Percentiles rank a stretch among this genome's conserved stretches.
These are phyloP conservation scores for Chaetodon trifasciatus DNA, from an alignment of 2,797 vertebrate species.

Conservation along the genomic window DNA sequence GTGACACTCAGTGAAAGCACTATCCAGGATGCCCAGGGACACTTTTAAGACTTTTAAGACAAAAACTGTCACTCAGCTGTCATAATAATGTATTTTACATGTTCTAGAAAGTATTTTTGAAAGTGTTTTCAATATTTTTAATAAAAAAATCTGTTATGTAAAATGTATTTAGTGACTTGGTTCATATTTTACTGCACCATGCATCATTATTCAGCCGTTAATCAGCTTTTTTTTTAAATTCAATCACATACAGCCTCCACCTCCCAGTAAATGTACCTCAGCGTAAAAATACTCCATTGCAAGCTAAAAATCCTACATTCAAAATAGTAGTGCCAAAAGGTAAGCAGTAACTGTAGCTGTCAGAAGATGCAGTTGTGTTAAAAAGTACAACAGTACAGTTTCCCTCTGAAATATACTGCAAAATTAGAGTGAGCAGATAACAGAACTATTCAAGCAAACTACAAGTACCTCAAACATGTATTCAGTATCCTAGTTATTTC, in stretches of 20 bases:
- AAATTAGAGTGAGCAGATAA: too few relatives aligned
- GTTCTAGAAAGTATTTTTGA: conserved; percentile 70
- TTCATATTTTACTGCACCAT: conserved; percentile 14
- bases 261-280: not conserved
- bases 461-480: not conserved
- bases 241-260: not conserved
- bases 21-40: conserved; percentile 31
- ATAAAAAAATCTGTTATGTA: conserved; percentile 65
- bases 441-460: not conserved
- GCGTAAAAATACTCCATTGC: not conserved
- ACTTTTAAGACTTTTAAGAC: conserved; percentile 32
- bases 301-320: not conserved
- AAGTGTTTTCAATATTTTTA: conserved; percentile 70
- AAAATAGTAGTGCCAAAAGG: not conserved
- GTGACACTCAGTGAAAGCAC: conserved; percentile 42
- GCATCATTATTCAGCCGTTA: not conserved
- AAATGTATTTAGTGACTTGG: conserved; percentile 2
- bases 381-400: too few relatives aligned
- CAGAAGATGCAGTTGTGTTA: too few relatives aligned
- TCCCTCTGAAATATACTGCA: too few relatives aligned
- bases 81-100: conserved; percentile 66
- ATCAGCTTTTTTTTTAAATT: not conserved
- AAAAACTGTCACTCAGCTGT: conserved; percentile 18
- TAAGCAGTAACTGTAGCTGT: too few relatives aligned
- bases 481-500: not conserved